phyloP scores from a whole-genome alignment of 2,113 vertebrate species.

The Ploceus nigricollis region DNA sequence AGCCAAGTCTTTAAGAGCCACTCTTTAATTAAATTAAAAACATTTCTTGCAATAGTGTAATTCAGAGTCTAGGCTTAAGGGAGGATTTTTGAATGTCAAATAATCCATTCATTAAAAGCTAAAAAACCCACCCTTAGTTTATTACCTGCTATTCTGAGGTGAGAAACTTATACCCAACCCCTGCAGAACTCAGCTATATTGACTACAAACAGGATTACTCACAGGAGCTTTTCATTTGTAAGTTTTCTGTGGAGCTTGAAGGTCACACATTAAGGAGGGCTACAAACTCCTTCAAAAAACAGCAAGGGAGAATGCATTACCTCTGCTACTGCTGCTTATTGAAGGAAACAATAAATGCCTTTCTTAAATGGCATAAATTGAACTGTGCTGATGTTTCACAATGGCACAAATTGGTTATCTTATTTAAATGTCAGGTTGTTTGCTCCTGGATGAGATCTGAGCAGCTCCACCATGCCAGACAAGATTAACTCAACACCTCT shows the following conservation, averaged over 20 bases:
- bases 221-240: conserved; percentile 58
- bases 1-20: not conserved
- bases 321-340: conserved; percentile 56
- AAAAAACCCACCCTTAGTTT: not conserved
- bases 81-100: conserved; percentile 45
- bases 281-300: conserved; percentile 48
- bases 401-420: conserved; percentile 64
- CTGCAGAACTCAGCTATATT: conserved; percentile 5
- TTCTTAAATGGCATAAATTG: conserved; percentile 65
- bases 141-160: conserved; percentile 49
- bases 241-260: conserved; percentile 61
- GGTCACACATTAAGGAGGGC: conserved; percentile 60
- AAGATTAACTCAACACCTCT: conserved; percentile 5
- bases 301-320: conserved; percentile 54
- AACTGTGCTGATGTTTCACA: conserved; percentile 63
- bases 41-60: not conserved
- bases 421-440: conserved; percentile 42
- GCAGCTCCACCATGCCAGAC: rapidly evolving
- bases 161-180: conserved; percentile 25
- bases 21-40: conserved; percentile 34
- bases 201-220: conserved; percentile 54
- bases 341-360: conserved; percentile 59
- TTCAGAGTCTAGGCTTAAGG: conserved; percentile 28
- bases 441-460: conserved; percentile 39
- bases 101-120: conserved; percentile 54